Conservation (phyloP, 2,888 invertebrate species). For the Tupiocoris notatus region DNA sequence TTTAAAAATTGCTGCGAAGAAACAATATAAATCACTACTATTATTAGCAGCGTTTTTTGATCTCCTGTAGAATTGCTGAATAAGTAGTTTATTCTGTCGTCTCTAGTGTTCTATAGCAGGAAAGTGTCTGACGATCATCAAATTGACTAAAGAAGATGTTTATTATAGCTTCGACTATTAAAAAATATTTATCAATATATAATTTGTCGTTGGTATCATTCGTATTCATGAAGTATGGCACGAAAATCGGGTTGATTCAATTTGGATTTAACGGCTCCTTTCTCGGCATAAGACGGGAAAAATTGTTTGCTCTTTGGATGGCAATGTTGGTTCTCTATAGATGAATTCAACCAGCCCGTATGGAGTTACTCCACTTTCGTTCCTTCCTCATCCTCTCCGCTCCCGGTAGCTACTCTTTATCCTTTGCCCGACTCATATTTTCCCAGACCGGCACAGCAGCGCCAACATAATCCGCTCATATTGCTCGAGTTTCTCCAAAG, state of each 20-base stretch:
- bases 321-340: not conserved
- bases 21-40: too few relatives aligned
- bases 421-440: constrained; percentile 34
- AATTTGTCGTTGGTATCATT: too few relatives aligned
- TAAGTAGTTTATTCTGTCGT: too few relatives aligned
- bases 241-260: not conserved
- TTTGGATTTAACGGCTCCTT: not conserved
- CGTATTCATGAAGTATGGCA: too few relatives aligned
- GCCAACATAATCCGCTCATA: constrained; percentile 37
- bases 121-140: too few relatives aligned
- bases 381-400: not conserved
- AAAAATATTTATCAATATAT: too few relatives aligned
- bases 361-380: not conserved
- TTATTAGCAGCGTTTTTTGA: too few relatives aligned
- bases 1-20: too few relatives aligned
- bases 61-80: too few relatives aligned
- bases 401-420: constrained; percentile 10
- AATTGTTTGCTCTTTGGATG: not conserved
- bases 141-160: too few relatives aligned
- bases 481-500: constrained; percentile 41
- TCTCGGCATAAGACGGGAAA: not conserved
- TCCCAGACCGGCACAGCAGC: constrained; percentile 9
- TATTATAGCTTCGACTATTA: too few relatives aligned
- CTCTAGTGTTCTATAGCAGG: too few relatives aligned
- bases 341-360: not conserved